Percentiles rank a stretch among this genome's conserved stretches.
phyloP scores from a whole-genome alignment of 2,888 invertebrate species.

The Aleiodes alternator region DNA sequence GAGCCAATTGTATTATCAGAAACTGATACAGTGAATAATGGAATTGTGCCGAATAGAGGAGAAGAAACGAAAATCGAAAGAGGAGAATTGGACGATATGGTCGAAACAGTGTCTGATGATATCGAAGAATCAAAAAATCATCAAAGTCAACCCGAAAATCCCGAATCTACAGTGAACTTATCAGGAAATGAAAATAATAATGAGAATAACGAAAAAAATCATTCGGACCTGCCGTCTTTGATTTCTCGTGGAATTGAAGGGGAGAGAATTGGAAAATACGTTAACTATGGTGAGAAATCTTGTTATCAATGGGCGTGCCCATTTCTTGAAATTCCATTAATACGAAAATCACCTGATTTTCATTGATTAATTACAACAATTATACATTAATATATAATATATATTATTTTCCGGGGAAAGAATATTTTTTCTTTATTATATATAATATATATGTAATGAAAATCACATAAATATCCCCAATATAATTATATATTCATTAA shows the following conservation, averaged over 20 bases:
- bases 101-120: slow-evolving; percentile 20
- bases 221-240: slow-evolving; percentile 25
- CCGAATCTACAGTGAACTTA: slow-evolving; percentile 25
- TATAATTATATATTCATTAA: too few relatives aligned
- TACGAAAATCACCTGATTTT: not conserved
- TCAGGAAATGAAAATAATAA: not conserved
- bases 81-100: slow-evolving; percentile 61
- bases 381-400: too few relatives aligned
- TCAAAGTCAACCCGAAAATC: not conserved
- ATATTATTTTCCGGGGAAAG: too few relatives aligned
- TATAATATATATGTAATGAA: too few relatives aligned
- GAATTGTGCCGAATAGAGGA: not conserved
- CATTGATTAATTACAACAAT: slow-evolving; percentile 31
- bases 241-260: slow-evolving; percentile 54
- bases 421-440: too few relatives aligned
- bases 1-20: slow-evolving; percentile 42
- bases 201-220: slow-evolving; percentile 34
- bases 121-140: not conserved
- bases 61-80: not conserved
- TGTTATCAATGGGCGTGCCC: slow-evolving; percentile 71
- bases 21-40: not conserved
- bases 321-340: slow-evolving; percentile 18
- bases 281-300: slow-evolving; percentile 71
- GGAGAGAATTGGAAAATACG: slow-evolving; percentile 65
- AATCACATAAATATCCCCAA: too few relatives aligned